These are phyloP conservation scores for Aurelia aurita DNA, from an alignment of 30 jellyfish, hydroid and myxozoan genomes.

Conservation along the genomic window DNA sequence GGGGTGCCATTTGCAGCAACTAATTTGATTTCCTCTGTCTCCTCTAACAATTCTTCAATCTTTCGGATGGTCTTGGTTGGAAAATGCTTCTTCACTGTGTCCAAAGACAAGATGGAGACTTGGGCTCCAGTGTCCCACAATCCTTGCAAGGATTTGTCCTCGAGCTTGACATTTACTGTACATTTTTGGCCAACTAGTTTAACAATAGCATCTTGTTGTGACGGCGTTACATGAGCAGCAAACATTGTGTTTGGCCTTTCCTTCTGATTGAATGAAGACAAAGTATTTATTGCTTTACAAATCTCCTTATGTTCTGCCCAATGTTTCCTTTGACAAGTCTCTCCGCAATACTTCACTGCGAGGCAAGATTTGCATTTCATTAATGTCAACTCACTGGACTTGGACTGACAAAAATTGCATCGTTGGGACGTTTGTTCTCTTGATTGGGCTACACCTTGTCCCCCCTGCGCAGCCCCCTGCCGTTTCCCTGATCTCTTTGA, in stretches of 20 bases:
- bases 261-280: neutral
- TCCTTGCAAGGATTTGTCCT: too few species aligned
- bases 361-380: slow-evolving; percentile 10
- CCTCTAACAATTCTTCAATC: slow-evolving; percentile 16
- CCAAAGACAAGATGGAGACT: slow-evolving; percentile 26
- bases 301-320: slow-evolving; percentile 41
- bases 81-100: neutral
- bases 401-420: slow-evolving; percentile 2
- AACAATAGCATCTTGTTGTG: slow-evolving; percentile 5
- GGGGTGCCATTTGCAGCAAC: slow-evolving; percentile 51
- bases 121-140: slow-evolving; percentile 70
- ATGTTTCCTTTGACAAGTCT: slow-evolving; percentile 27
- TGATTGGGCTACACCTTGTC: slow-evolving; percentile 32
- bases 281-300: slow-evolving; percentile 28
- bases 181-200: slow-evolving; percentile 24
- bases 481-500: slow-evolving; percentile 20
- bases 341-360: slow-evolving; percentile 25
- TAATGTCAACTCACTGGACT: neutral
- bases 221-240: slow-evolving; percentile 14
- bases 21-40: neutral
- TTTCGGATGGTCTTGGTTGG: slow-evolving; percentile 1
- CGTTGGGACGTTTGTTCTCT: slow-evolving; percentile 15
- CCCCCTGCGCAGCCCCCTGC: slow-evolving; percentile 29
- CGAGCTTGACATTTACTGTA: too few species aligned
- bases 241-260: neutral